Evolutionary conservation across 2,797 vertebrate species (phyloP), one percentile per base, ranked within the genome.

Genomic region (Coranthus polyacanthus): DNA sequence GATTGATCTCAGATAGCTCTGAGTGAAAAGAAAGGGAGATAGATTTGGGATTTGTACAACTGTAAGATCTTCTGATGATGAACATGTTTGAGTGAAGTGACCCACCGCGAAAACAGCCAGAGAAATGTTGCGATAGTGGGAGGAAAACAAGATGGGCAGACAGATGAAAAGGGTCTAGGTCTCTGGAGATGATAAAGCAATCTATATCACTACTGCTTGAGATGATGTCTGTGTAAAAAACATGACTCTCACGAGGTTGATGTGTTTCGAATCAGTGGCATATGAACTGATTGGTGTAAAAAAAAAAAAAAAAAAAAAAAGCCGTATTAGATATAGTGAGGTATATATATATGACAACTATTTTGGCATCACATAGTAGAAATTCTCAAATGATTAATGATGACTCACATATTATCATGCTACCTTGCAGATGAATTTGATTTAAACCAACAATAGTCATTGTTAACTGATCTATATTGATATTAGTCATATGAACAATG

Each of bases 81-180:
- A 47, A 56, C 60, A 71, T 51, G 53, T 61, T 64, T 46, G 37
- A 51, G 61, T 59, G 54, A 42, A 61, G 58, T 67, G 21, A 75
- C 52, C 68, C 44, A 7, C 17, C 16, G 42, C 21, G 66, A 60
- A 68, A 59, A 49, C 26, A 56, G 38, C 24, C 37, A 24, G 52
- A 64, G 38, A 34, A 52, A 62, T 32, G 58, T 62, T 6, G 32
- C 63, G 29, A 38, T 11, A 26, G 57, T 32, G 34, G 52, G 44
- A 67, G 60, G 47, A 66, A 72, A 81, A 79, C 69, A 60, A 72
- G 76, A 80, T 7, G 32, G 67, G 69, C 63, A 54, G 60, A 26
- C 34, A 22, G 75, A 84, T 75, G 70, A 79, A 75, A 77, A 52
- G 66, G 8, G n/a, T 68, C 47, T 79, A 1, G 1, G 26, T 29